Percentiles rank a stretch among this genome's conserved stretches.
phyloP scores from a whole-genome alignment of 2,888 invertebrate genomes.

The Dexiosoma caninum region DNA sequence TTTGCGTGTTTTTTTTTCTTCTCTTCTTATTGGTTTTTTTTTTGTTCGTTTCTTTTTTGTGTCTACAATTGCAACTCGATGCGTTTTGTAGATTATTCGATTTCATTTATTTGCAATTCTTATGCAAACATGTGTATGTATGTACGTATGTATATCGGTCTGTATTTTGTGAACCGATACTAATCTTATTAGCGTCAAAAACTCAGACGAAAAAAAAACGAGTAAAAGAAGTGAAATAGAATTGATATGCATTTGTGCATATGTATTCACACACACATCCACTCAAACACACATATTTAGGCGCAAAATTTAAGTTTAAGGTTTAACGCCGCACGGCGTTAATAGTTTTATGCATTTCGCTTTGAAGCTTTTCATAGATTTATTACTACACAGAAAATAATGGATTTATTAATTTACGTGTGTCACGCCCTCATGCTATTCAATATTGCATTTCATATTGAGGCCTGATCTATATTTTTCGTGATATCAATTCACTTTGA shows the following conservation, averaged over 20 bases:
- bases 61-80: conserved; percentile 69
- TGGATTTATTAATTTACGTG: no score
- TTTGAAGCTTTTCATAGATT: no score
- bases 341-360: conserved; percentile 4
- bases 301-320: no score
- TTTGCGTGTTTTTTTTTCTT: conserved; percentile 31
- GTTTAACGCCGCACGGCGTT: conserved; percentile 6
- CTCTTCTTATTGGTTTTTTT: conserved; percentile 6
- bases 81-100: conserved; percentile 59
- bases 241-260: conserved; percentile 63
- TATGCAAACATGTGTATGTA: no score
- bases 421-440: no score
- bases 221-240: not conserved
- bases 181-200: conserved; percentile 77
- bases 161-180: conserved; percentile 72
- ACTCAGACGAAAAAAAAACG: conserved; percentile 63
- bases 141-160: conserved; percentile 11
- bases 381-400: no score
- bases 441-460: no score
- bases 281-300: not conserved
- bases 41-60: conserved; percentile 31
- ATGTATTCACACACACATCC: conserved; percentile 6
- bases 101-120: conserved; percentile 27
- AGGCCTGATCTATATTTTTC: no score
- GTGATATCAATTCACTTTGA: no score